phyloP scores from a whole-genome alignment of 2,888 invertebrate species.

The Cheilosia vernalis region DNA sequence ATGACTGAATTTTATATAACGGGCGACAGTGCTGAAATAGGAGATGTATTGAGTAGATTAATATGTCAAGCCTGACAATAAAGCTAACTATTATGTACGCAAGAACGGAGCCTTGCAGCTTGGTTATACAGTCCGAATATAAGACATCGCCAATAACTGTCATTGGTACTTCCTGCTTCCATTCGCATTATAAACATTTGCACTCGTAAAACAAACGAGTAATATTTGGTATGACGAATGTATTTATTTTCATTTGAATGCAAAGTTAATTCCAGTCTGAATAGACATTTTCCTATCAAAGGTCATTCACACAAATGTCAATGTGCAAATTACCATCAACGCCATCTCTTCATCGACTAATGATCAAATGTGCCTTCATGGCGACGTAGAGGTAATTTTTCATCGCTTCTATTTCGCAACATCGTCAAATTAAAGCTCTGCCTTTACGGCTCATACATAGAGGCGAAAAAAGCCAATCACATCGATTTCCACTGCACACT shows the following conservation, averaged over 20 bases:
- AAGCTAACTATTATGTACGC: neutral
- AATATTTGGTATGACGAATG: too few relatives aligned
- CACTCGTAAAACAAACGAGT: too few relatives aligned
- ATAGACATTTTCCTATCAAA: neutral
- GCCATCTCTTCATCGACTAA: constrained; percentile 9
- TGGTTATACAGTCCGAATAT: too few relatives aligned
- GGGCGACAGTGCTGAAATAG: neutral
- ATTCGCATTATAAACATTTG: too few relatives aligned
- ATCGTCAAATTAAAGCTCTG: too few relatives aligned
- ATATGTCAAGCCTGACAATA: constrained; percentile 15
- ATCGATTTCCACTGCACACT: constrained; percentile 24
- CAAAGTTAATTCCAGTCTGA: too few relatives aligned
- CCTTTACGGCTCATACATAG: constrained; percentile 4
- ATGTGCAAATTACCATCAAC: constrained; percentile 33
- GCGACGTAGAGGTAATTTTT: too few relatives aligned
- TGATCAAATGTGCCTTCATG: neutral
- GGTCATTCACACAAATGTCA: constrained; percentile 8
- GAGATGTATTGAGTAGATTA: constrained; percentile 1
- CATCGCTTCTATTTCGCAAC: too few relatives aligned
- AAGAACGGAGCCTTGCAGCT: neutral
- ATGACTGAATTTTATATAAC: constrained; percentile 15
- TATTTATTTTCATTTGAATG: too few relatives aligned
- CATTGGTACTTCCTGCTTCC: too few relatives aligned
- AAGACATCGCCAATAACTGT: too few relatives aligned
- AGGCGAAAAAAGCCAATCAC: constrained; percentile 1